phyloP scores from a whole-genome alignment of 2,797 vertebrate genomes.

The Clarias fuscus region DNA sequence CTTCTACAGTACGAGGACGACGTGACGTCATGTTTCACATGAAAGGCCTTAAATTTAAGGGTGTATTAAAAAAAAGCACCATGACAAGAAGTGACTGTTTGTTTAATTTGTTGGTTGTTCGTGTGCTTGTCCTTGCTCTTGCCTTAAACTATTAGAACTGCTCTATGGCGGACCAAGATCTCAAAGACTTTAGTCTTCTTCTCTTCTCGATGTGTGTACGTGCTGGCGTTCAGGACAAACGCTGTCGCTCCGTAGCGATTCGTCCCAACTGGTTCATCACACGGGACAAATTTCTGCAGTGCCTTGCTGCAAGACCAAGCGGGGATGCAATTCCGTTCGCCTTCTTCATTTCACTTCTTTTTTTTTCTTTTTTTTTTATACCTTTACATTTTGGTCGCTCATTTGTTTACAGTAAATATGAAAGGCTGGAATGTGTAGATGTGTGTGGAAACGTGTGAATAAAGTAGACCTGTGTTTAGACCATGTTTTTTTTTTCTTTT shows the following conservation, averaged over 20 bases:
- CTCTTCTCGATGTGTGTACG: constrained; percentile 42
- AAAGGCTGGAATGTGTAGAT: constrained; percentile 60
- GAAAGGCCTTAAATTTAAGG: constrained; percentile 60
- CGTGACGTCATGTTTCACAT: constrained; percentile 60
- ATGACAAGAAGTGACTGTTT: constrained; percentile 29
- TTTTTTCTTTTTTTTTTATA: constrained; percentile 67
- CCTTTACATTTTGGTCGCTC: constrained; percentile 66
- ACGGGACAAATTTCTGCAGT: constrained; percentile 64
- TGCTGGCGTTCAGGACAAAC: not conserved
- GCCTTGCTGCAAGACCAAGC: constrained; percentile 69
- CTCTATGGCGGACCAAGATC: constrained; percentile 75
- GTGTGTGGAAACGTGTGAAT: constrained; percentile 69
- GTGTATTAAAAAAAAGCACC: constrained; percentile 41
- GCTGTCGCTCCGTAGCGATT: constrained; percentile 17
- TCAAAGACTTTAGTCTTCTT: constrained; percentile 60
- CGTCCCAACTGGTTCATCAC: constrained; percentile 52
- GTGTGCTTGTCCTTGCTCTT: constrained; percentile 42
- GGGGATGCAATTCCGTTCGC: constrained; percentile 59
- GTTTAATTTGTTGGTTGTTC: constrained; percentile 19
- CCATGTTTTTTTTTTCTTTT: constrained; percentile 45
- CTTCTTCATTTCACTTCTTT: constrained; percentile 60
- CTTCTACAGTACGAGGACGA: constrained; percentile 43
- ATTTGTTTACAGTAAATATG: constrained; percentile 73
- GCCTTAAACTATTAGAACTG: constrained; percentile 66
- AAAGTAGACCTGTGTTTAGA: constrained; percentile 64